phyloP scores from a whole-genome alignment of 2,888 invertebrate species.

The Lottia gigantea region DNA sequence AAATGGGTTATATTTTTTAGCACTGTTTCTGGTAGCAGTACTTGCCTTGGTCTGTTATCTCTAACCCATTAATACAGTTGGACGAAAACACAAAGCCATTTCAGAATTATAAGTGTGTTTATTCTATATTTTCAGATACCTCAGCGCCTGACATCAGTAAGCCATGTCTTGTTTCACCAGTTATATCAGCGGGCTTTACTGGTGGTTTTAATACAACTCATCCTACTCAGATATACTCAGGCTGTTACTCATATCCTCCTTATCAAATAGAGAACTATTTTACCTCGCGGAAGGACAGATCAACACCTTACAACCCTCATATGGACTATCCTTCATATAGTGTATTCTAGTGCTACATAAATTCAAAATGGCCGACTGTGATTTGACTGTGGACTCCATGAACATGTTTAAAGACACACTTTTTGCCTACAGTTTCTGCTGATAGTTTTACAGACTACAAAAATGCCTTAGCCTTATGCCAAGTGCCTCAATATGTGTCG shows the following conservation, averaged over 20 bases:
- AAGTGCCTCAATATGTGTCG: too few relatives aligned
- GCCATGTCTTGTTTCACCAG: conserved; percentile 28
- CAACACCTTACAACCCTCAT: conserved; percentile 56
- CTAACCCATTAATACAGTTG: too few relatives aligned
- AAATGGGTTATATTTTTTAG: too few relatives aligned
- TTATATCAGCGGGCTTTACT: conserved; percentile 35
- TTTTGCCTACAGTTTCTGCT: too few relatives aligned
- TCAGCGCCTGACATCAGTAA: conserved; percentile 35
- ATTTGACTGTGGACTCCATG: neutral
- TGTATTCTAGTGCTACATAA: neutral
- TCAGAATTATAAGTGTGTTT: too few relatives aligned
- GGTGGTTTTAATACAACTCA: conserved; percentile 38
- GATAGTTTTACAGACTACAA: too few relatives aligned
- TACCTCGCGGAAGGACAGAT: conserved; percentile 50
- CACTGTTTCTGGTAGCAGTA: too few relatives aligned
- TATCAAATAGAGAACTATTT: conserved; percentile 58
- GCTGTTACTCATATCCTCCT: conserved; percentile 51
- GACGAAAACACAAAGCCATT: too few relatives aligned
- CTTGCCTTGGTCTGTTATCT: too few relatives aligned
- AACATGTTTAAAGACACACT: too few relatives aligned
- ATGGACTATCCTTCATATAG: conserved; percentile 51
- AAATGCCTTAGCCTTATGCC: too few relatives aligned
- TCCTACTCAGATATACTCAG: conserved; percentile 42
- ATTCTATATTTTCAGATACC: conserved; percentile 19
- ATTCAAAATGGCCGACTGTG: neutral